These are phyloP conservation scores for Erinaceus europaeus DNA, from an alignment of 2,113 vertebrate genomes.

Conservation along the genomic window DNA sequence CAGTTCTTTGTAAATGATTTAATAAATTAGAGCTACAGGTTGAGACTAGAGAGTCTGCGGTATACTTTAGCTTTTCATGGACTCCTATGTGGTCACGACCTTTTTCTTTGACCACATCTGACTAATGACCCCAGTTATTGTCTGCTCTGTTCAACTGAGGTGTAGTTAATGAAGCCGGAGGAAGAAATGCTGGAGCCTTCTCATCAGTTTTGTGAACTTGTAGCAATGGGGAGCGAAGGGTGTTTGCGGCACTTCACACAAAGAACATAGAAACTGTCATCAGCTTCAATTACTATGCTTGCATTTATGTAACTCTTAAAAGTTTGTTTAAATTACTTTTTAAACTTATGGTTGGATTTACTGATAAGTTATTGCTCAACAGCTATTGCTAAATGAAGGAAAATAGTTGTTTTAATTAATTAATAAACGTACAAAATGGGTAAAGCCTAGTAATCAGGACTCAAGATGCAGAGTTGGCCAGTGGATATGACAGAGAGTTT, in stretches of 20 bases:
- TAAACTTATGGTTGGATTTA: conserved; percentile 44
- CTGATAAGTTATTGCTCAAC: conserved; percentile 39
- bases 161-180: not conserved
- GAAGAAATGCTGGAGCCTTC: not conserved
- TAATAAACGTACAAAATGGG: not conserved
- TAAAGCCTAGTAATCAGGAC: not conserved
- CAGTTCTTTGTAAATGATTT: conserved; percentile 75
- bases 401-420: conserved; percentile 31
- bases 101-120: conserved; percentile 46
- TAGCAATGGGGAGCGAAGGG: not conserved
- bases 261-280: not conserved
- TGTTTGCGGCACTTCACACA: no score
- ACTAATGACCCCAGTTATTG: not conserved
- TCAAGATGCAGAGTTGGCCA: not conserved
- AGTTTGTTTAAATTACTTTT: not conserved
- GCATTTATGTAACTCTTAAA: not conserved
- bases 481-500: not conserved
- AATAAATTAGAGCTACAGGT: conserved; percentile 71
- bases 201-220: conserved; percentile 17
- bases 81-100: conserved; percentile 72
- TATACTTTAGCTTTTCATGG: conserved; percentile 69
- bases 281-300: not conserved
- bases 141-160: not conserved
- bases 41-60: conserved; percentile 74
- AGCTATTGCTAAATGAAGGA: conserved; percentile 47